These are phyloP conservation scores for Temnothorax nylanderi DNA, from an alignment of 1,140 invertebrate genomes.

Conservation along the genomic window DNA sequence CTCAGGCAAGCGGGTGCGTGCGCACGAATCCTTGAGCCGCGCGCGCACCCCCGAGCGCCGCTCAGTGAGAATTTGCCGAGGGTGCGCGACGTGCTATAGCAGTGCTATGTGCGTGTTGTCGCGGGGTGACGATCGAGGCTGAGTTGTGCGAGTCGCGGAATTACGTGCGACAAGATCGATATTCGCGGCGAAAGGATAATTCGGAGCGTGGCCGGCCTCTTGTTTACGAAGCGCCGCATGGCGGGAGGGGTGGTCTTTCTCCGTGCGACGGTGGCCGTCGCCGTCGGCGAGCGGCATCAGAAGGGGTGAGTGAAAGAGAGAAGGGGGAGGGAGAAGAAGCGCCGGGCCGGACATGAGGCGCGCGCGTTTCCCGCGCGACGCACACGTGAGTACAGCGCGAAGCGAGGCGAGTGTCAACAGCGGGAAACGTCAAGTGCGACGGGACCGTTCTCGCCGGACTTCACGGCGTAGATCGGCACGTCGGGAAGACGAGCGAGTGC, in stretches of 20 bases:
- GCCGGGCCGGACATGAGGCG: not conserved
- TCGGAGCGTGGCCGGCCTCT: not conserved
- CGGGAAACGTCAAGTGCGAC: conserved; percentile 4
- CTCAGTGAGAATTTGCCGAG: not conserved
- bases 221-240: conserved; percentile 20
- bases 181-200: not conserved
- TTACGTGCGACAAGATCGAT: not conserved
- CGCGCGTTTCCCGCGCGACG: conserved; percentile 57
- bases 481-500: not conserved
- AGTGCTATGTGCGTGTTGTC: too few relatives aligned
- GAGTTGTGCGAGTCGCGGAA: not conserved
- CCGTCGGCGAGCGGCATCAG: not conserved
- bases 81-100: not conserved
- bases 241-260: conserved; percentile 11
- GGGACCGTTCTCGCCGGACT: not conserved
- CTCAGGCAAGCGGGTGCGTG: conserved; percentile 56
- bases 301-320: conserved; percentile 8
- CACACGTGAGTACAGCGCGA: conserved; percentile 61
- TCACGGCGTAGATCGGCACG: not conserved
- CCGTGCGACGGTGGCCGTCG: not conserved
- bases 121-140: not conserved
- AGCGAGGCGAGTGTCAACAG: not conserved
- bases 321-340: not conserved
- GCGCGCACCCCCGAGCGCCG: conserved; percentile 48
- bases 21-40: conserved; percentile 66